Conservation (phyloP, 2,113 vertebrate species). For the Nothocercus nigrocapillus region DNA sequence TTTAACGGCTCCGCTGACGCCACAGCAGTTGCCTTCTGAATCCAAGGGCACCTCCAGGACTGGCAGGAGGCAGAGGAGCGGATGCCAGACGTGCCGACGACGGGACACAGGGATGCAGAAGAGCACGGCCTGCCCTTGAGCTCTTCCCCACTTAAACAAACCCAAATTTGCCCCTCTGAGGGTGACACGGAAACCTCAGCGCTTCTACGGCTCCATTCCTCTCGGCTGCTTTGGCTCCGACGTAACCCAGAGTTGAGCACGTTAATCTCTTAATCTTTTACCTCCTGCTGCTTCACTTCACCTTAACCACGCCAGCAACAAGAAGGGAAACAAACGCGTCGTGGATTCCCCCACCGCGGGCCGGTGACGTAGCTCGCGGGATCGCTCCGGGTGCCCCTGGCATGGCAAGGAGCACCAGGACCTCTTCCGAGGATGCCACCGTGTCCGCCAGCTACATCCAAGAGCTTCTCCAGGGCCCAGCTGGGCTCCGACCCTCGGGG, state of each 20-base stretch:
- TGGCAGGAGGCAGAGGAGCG: background rate
- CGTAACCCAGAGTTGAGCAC: background rate
- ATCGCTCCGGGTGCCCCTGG: fast-evolving
- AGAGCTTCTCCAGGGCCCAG: background rate
- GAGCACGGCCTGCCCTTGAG: background rate
- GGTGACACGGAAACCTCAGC: background rate
- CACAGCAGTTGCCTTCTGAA: background rate
- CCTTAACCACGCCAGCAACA: background rate
- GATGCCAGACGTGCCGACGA: background rate
- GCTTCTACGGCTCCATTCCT: background rate
- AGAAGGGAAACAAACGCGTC: background rate
- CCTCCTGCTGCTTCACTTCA: slow-evolving; percentile 43
- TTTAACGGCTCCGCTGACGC: background rate
- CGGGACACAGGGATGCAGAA: background rate
- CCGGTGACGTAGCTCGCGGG: background rate
- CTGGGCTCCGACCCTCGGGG: background rate
- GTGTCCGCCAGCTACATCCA: background rate
- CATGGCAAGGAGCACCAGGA: fast-evolving
- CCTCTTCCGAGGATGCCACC: fast-evolving
- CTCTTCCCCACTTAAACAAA: background rate
- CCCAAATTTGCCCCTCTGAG: fast-evolving
- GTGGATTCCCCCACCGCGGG: background rate
- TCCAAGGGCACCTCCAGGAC: background rate
- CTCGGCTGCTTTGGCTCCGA: background rate
- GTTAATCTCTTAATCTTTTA: slow-evolving; percentile 18